Percentiles rank a stretch among this genome's conserved stretches.
Conservation (phyloP, 2,113 vertebrate genomes). For the Anhinga rufa region DNA sequence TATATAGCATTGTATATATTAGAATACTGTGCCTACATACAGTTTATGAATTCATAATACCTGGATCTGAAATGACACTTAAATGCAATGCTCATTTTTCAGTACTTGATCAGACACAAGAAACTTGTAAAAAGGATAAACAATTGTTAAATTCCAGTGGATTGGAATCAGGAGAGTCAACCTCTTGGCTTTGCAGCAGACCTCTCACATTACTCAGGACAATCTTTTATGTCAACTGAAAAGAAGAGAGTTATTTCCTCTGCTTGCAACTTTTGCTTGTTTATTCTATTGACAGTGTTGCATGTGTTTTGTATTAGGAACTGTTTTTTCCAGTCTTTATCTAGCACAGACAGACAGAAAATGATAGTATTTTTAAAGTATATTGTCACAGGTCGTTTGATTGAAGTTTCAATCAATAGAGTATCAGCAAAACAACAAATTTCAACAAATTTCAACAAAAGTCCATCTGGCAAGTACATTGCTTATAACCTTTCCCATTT, state of each 20-base stretch:
- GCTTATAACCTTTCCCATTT: background rate
- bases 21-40: background rate
- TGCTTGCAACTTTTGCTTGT: background rate
- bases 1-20: background rate
- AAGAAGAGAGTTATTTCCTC: background rate
- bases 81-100: background rate
- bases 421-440: background rate
- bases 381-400: background rate
- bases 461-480: background rate
- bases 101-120: background rate
- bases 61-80: background rate
- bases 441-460: too few species aligned
- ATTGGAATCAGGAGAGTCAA: background rate
- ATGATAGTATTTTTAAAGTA: background rate
- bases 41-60: slow-evolving; percentile 11
- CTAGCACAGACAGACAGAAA: background rate
- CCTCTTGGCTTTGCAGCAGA: background rate
- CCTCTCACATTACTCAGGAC: background rate
- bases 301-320: background rate
- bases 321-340: background rate
- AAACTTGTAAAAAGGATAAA: background rate
- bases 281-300: background rate
- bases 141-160: background rate
- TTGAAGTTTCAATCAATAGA: background rate
- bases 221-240: background rate